These are phyloP conservation scores for Peromyscus aztecus DNA, from an alignment of 2,797 vertebrate species.

Conservation along the genomic window DNA sequence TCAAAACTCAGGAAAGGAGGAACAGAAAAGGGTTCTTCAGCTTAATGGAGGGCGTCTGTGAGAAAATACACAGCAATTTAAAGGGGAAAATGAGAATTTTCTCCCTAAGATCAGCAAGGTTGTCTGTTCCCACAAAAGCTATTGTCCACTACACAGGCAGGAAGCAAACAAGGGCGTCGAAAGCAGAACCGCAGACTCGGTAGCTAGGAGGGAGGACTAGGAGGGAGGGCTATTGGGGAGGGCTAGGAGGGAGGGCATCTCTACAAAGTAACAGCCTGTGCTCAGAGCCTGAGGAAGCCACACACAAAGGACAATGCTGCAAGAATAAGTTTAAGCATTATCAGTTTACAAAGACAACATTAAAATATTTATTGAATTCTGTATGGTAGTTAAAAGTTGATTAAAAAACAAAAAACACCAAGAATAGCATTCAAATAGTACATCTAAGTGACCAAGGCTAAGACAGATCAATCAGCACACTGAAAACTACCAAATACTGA, in stretches of 20 bases:
- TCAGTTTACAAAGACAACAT: not conserved
- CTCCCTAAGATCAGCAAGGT: not conserved
- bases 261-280: not conserved
- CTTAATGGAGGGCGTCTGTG: not conserved
- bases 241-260: not conserved
- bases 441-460: not conserved
- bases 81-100: not conserved
- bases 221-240: no score
- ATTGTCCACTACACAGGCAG: not conserved
- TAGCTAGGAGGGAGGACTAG: not conserved
- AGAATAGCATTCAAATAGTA: not conserved
- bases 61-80: not conserved
- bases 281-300: not conserved
- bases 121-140: not conserved
- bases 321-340: not conserved
- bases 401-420: not conserved
- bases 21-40: not conserved
- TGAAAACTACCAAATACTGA: conserved; percentile 13
- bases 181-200: not conserved
- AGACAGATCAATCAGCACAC: not conserved
- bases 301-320: not conserved
- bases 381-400: not conserved
- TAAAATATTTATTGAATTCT: conserved; percentile 19
- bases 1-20: conserved; percentile 31
- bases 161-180: conserved; percentile 24